Evolutionary conservation across 2,113 vertebrate genomes (phyloP).

Genomic region (Hemichromis elongatus): DNA sequence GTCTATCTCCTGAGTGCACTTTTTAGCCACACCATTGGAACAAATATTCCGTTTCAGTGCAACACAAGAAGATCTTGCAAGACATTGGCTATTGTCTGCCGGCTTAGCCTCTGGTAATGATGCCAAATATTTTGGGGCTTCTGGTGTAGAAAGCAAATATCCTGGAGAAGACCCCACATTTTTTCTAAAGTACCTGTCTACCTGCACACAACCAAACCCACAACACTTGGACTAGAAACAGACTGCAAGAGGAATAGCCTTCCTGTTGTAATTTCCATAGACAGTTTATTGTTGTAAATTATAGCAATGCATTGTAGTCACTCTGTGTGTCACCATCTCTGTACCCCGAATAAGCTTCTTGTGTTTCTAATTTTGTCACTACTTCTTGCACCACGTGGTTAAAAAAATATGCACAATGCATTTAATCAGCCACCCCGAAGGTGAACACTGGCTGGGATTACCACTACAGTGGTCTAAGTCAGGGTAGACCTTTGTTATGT

Average conservation of each 20-base stretch:
- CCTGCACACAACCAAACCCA: background rate
- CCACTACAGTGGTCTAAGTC: background rate
- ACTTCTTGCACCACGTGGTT: background rate
- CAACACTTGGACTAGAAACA: background rate
- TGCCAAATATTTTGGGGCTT: background rate
- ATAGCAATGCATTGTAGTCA: background rate
- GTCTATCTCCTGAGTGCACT: background rate
- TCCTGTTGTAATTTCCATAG: background rate
- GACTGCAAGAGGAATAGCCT: background rate
- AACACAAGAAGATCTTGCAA: background rate
- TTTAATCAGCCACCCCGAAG: background rate
- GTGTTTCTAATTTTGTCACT: background rate
- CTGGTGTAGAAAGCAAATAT: background rate
- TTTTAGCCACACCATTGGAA: background rate
- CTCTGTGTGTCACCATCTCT: background rate
- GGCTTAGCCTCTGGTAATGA: background rate
- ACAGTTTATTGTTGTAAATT: background rate
- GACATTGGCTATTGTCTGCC: background rate
- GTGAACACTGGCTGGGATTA: background rate
- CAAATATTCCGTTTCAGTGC: background rate
- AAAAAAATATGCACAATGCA: rapidly evolving
- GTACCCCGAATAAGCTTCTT: background rate
- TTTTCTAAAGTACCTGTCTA: no score
- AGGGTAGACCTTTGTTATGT: background rate
- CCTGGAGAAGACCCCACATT: background rate